Percentiles rank a stretch among this genome's conserved stretches.
Evolutionary conservation across 2,888 invertebrate genomes (phyloP).

Genomic region (Latrodectus elegans): DNA sequence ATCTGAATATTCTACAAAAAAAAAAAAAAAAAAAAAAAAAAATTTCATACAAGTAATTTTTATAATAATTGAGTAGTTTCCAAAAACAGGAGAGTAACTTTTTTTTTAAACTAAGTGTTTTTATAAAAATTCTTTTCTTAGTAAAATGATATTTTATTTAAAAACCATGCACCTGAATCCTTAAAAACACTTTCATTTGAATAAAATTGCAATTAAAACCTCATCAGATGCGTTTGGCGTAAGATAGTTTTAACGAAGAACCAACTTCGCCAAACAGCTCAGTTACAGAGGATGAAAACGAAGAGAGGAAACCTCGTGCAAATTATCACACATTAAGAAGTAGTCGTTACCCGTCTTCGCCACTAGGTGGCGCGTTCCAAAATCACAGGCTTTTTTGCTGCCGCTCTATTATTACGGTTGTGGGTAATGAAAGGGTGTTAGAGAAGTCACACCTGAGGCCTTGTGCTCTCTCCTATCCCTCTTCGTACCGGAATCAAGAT

Average conservation of each 20-base stretch:
- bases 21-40: too few species aligned
- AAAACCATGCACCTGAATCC: too few species aligned
- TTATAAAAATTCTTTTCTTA: too few species aligned
- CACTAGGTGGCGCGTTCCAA: constrained; percentile 67
- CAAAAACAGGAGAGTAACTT: too few species aligned
- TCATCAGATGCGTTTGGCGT: too few species aligned
- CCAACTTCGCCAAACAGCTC: constrained; percentile 34
- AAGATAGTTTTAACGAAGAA: background rate
- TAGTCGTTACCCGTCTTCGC: constrained; percentile 66
- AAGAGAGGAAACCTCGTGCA: constrained; percentile 12
- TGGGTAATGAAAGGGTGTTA: constrained; percentile 64
- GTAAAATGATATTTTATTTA: too few species aligned
- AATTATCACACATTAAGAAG: constrained; percentile 69
- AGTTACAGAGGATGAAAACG: constrained; percentile 13
- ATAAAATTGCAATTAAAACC: too few species aligned
- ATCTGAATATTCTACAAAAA: too few species aligned
- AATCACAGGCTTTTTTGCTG: constrained; percentile 53
- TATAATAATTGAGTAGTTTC: too few species aligned
- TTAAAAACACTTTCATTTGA: too few species aligned
- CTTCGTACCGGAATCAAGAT: constrained; percentile 33
- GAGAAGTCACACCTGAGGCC: constrained; percentile 59
- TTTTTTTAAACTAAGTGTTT: too few species aligned
- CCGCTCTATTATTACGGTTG: constrained; percentile 69
- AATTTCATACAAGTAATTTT: too few species aligned
- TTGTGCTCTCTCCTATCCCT: background rate